phyloP scores from a whole-genome alignment of 2,888 invertebrate species.

The Drosophila tripunctata region DNA sequence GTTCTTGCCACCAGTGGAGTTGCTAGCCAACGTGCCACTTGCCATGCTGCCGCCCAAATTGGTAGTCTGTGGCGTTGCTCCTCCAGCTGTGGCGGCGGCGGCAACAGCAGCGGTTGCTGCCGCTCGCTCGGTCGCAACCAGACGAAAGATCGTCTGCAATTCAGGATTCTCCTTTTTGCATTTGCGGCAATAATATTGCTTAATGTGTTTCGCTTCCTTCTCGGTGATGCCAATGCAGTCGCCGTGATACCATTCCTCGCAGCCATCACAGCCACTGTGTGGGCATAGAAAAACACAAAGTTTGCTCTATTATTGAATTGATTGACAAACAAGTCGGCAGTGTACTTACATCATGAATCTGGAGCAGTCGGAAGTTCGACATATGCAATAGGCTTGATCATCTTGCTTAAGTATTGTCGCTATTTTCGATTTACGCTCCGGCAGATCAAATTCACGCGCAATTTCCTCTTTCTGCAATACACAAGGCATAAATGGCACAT shows the following conservation, averaged over 20 bases:
- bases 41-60: not conserved
- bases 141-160: slow-evolving; percentile 86
- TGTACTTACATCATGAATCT: slow-evolving; percentile 97
- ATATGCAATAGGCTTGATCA: slow-evolving; percentile 97
- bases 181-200: slow-evolving; percentile 95
- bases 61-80: slow-evolving; percentile 4
- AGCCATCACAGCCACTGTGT: slow-evolving; percentile 96
- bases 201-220: slow-evolving; percentile 95
- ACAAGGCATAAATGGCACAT: not conserved
- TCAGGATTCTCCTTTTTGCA: slow-evolving; percentile 93
- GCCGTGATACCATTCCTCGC: slow-evolving; percentile 99
- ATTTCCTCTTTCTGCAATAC: slow-evolving; percentile 90
- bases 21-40: too few species aligned
- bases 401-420: slow-evolving; percentile 94
- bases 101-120: slow-evolving; percentile 47
- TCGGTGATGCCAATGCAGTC: slow-evolving; percentile 98
- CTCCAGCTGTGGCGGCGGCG: slow-evolving; percentile 30
- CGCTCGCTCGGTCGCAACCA: slow-evolving; percentile 78
- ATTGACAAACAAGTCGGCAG: not conserved
- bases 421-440: slow-evolving; percentile 95
- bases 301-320: not conserved
- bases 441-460: slow-evolving; percentile 93
- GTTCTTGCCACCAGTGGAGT: slow-evolving; percentile 25
- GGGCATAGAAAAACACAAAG: slow-evolving; percentile 1
- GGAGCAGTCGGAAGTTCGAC: slow-evolving; percentile 95